These are phyloP conservation scores for Pachypanchax playfairii DNA, from an alignment of 2,113 vertebrate species.

Conservation along the genomic window DNA sequence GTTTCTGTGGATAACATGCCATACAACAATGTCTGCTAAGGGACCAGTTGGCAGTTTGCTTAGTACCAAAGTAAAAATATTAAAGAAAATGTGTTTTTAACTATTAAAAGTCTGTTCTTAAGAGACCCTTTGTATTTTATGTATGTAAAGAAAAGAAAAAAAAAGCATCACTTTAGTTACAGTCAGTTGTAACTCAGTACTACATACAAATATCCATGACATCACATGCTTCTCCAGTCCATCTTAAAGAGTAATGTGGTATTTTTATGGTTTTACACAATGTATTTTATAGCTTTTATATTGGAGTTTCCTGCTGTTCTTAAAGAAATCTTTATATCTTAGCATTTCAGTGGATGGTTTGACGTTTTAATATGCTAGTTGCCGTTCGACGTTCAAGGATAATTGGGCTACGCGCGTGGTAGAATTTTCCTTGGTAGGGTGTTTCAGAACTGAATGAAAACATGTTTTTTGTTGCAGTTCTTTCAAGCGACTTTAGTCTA, in stretches of 20 bases:
- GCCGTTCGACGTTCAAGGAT: slow-evolving; percentile 23
- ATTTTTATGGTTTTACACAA: slow-evolving; percentile 63
- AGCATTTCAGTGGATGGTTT: slow-evolving; percentile 44
- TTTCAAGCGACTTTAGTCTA: slow-evolving; percentile 5
- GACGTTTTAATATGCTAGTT: slow-evolving; percentile 29
- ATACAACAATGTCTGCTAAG: neutral
- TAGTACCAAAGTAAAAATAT: neutral
- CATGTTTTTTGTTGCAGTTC: slow-evolving; percentile 4
- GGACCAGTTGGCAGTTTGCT: neutral
- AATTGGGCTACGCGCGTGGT: neutral
- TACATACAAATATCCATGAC: slow-evolving; percentile 43
- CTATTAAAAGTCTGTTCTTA: slow-evolving; percentile 20
- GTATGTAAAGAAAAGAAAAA: slow-evolving; percentile 22
- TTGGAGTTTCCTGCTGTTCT: slow-evolving; percentile 46
- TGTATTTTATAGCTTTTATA: slow-evolving; percentile 60
- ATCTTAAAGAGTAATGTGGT: slow-evolving; percentile 37
- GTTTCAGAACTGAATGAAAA: slow-evolving; percentile 18
- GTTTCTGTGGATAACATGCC: neutral
- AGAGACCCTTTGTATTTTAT: slow-evolving; percentile 9
- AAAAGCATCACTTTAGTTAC: slow-evolving; percentile 30
- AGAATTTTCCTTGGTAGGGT: neutral
- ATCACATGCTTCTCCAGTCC: slow-evolving; percentile 50
- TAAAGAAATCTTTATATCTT: slow-evolving; percentile 46
- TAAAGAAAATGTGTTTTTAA: too few species aligned
- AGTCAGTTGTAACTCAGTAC: slow-evolving; percentile 30